phyloP scores from a whole-genome alignment of 2,888 invertebrate genomes.

The Mimas tiliae region DNA sequence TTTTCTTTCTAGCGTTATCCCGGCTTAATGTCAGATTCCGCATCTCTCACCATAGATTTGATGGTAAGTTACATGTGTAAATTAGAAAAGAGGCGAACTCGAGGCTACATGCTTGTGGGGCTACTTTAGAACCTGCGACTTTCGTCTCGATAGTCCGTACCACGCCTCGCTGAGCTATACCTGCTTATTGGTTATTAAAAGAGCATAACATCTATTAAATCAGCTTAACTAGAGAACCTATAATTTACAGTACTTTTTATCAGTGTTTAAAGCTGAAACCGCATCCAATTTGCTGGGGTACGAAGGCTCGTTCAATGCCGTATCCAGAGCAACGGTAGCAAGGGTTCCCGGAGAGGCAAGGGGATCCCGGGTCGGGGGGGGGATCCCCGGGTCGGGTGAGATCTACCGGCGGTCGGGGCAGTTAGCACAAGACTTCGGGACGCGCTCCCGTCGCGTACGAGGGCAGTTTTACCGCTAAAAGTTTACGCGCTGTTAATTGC shows the following conservation, averaged over 20 bases:
- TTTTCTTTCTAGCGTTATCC: too few relatives aligned
- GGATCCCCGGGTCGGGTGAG: constrained; percentile 43
- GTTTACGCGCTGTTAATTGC: constrained; percentile 40
- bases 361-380: constrained; percentile 46
- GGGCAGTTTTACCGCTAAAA: constrained; percentile 41
- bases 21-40: too few relatives aligned
- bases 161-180: too few relatives aligned
- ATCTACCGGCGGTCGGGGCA: constrained; percentile 36
- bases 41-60: too few relatives aligned
- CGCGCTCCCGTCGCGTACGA: constrained; percentile 32
- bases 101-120: too few relatives aligned
- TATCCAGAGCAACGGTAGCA: constrained; percentile 60
- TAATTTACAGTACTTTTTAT: constrained; percentile 13
- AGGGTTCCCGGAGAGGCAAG: constrained; percentile 37
- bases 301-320: constrained; percentile 57
- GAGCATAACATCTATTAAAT: too few relatives aligned
- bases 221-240: too few relatives aligned
- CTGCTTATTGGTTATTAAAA: too few relatives aligned
- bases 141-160: too few relatives aligned
- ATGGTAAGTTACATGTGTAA: too few relatives aligned
- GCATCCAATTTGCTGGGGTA: constrained; percentile 58
- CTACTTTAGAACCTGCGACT: too few relatives aligned
- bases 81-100: too few relatives aligned
- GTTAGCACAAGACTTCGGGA: constrained; percentile 36
- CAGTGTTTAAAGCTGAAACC: constrained; percentile 42